Evolutionary conservation across 2,113 vertebrate genomes (phyloP).

Genomic region (Proteles cristata): DNA sequence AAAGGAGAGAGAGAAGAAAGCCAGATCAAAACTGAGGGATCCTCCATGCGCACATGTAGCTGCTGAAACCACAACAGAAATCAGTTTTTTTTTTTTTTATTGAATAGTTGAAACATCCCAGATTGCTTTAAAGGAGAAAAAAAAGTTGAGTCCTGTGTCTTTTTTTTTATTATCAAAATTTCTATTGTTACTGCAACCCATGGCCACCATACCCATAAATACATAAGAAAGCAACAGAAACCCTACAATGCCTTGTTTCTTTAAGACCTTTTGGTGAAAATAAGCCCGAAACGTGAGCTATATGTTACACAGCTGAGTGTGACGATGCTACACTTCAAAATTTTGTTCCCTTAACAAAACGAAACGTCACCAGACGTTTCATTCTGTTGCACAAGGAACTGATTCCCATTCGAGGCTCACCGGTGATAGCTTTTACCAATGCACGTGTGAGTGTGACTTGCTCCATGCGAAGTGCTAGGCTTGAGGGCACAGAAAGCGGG

Average conservation of each 20-base stretch:
- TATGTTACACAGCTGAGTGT: not conserved
- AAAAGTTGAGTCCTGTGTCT: not conserved
- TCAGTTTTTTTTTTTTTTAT: not conserved
- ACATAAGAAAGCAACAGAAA: constrained; percentile 7
- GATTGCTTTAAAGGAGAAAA: not conserved
- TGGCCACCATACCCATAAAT: not conserved
- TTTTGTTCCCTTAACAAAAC: not conserved
- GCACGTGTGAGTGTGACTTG: fast-evolving
- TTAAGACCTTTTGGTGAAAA: constrained; percentile 57
- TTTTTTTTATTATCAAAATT: not conserved
- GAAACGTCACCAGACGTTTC: constrained; percentile 34
- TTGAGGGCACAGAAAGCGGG: fast-evolving
- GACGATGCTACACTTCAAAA: not conserved
- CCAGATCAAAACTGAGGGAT: not conserved
- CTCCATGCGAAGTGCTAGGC: not conserved
- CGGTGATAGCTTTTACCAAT: not conserved
- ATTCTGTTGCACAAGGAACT: not conserved
- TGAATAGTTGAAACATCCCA: fast-evolving
- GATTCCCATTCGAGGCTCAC: not conserved
- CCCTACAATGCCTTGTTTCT: not conserved
- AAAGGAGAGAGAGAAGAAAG: constrained; percentile 23
- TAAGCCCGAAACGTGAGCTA: constrained; percentile 65
- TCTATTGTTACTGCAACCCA: constrained; percentile 34
- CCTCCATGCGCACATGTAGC: not conserved
- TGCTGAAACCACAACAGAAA: not conserved